phyloP scores from a whole-genome alignment of 2,888 invertebrate genomes.

The Osmoderma eremita region DNA sequence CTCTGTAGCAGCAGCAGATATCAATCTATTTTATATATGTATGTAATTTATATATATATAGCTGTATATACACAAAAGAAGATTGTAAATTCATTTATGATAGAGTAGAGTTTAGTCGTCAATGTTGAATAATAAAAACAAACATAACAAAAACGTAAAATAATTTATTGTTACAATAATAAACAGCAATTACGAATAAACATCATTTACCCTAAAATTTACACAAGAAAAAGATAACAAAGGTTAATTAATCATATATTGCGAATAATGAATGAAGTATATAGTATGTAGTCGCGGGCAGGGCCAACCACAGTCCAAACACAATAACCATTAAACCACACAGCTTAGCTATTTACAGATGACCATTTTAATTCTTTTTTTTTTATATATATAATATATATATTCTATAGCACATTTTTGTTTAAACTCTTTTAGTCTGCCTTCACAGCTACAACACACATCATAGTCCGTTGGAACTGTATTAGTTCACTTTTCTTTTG shows the following conservation, averaged over 20 bases:
- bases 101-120: constrained; percentile 27
- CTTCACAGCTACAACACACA: constrained; percentile 55
- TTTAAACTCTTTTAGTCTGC: constrained; percentile 52
- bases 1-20: constrained; percentile 28
- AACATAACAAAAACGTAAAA: constrained; percentile 45
- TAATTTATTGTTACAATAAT: constrained; percentile 46
- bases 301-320: constrained; percentile 53
- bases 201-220: constrained; percentile 42
- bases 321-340: constrained; percentile 58
- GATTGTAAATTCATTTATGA: constrained; percentile 7
- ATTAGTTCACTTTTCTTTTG: constrained; percentile 37
- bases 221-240: constrained; percentile 37
- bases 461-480: constrained; percentile 43
- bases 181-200: constrained; percentile 40
- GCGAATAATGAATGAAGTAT: constrained; percentile 34
- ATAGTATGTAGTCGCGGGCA: constrained; percentile 35
- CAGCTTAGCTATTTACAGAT: constrained; percentile 60
- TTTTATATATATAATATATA: too few relatives aligned
- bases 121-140: constrained; percentile 42
- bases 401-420: constrained; percentile 60
- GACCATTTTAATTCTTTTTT: too few relatives aligned
- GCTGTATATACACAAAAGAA: constrained; percentile 8
- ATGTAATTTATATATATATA: constrained; percentile 9
- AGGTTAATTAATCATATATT: constrained; percentile 38
- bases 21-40: too few relatives aligned